Percentiles rank a stretch among this genome's conserved stretches.
These are phyloP conservation scores for Cebus imitator DNA, from an alignment of 2,113 vertebrate species.

Conservation along the genomic window DNA sequence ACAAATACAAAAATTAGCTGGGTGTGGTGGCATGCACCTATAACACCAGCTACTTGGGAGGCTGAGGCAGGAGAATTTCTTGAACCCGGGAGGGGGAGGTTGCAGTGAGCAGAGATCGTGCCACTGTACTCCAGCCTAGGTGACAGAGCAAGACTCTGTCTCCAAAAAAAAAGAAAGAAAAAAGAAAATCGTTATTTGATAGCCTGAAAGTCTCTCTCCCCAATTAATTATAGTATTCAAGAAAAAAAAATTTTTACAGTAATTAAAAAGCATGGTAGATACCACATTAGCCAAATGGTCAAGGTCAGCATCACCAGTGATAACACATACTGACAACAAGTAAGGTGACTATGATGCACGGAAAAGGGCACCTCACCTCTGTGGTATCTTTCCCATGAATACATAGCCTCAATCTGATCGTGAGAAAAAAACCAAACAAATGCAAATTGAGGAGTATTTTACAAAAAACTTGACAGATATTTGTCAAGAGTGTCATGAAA, in stretches of 20 bases:
- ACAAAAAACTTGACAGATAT: background rate
- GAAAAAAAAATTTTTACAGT: background rate
- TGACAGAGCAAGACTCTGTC: too few relatives aligned
- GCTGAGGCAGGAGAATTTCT: too few relatives aligned
- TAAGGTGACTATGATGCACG: fast-evolving
- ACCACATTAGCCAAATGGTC: background rate
- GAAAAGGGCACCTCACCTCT: background rate
- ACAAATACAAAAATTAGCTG: too few relatives aligned
- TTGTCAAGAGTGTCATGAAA: background rate
- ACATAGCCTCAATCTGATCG: background rate
- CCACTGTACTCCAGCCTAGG: too few relatives aligned
- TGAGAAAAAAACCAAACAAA: background rate
- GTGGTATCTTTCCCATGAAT: background rate
- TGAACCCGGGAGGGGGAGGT: too few relatives aligned
- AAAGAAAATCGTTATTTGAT: background rate
- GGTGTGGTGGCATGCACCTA: too few relatives aligned
- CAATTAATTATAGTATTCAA: background rate
- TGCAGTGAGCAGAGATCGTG: too few relatives aligned
- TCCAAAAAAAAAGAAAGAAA: too few relatives aligned
- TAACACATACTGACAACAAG: background rate
- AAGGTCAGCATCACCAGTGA: background rate
- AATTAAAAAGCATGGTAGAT: background rate
- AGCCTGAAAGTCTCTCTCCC: background rate
- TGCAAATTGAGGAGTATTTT: background rate
- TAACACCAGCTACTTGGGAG: too few relatives aligned